A percentile compares a stretch with the other conserved stretches of the same genome.
Conservation (phyloP, 2,797 vertebrate genomes). For the Lates japonicus region DNA sequence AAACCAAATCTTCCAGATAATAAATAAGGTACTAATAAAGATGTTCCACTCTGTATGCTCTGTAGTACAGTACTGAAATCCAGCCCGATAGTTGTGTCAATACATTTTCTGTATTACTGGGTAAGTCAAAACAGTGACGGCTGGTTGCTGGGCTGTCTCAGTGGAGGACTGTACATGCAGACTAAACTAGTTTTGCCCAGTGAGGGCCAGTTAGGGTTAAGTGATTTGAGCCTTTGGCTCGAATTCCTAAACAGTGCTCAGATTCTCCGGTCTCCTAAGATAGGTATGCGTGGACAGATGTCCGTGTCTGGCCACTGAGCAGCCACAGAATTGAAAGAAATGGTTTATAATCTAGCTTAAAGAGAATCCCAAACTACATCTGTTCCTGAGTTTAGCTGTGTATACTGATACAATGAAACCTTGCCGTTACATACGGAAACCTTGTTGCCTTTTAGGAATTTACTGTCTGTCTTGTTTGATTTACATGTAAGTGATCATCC, state of each 20-base stretch:
- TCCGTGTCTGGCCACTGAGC: conserved; percentile 43
- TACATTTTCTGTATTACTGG: conserved; percentile 60
- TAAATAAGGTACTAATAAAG: conserved; percentile 58
- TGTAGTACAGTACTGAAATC: conserved; percentile 26
- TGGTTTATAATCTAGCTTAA: conserved; percentile 71
- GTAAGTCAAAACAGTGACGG: conserved; percentile 55
- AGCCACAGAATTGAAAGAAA: conserved; percentile 72
- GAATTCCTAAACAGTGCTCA: conserved; percentile 29
- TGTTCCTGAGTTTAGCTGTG: conserved; percentile 49
- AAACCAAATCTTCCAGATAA: conserved; percentile 52
- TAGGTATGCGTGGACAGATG: conserved; percentile 46
- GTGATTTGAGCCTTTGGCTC: conserved; percentile 11
- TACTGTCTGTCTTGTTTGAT: conserved; percentile 38
- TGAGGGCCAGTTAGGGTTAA: conserved; percentile 35
- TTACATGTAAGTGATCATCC: conserved; percentile 20
- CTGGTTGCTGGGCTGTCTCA: conserved; percentile 51
- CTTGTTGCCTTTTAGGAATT: conserved; percentile 3
- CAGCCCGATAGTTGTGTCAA: conserved; percentile 32
- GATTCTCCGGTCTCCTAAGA: conserved; percentile 18
- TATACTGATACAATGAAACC: conserved; percentile 46
- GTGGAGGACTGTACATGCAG: conserved; percentile 16
- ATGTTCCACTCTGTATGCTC: conserved; percentile 37
- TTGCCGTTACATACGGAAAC: conserved; percentile 1
- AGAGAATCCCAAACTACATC: conserved; percentile 72
- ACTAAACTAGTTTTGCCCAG: conserved; percentile 46